phyloP scores from a whole-genome alignment of 2,888 invertebrate genomes.

The Amitus sp. region DNA sequence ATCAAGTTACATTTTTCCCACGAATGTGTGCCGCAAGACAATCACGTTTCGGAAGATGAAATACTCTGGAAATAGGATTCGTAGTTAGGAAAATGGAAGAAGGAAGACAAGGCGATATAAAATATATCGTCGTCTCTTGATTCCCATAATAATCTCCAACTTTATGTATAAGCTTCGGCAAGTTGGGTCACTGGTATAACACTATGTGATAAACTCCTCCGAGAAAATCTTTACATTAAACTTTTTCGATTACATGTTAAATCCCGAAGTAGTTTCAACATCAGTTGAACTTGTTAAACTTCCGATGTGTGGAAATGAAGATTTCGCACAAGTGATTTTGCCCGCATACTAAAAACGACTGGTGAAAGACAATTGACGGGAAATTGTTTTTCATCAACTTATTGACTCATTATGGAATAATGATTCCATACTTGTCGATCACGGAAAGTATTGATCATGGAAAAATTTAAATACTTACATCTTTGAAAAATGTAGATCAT shows the following conservation, averaged over 20 bases:
- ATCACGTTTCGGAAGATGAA: constrained; percentile 9
- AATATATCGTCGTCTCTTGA: constrained; percentile 2
- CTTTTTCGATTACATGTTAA: constrained; percentile 40
- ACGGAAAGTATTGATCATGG: too few species aligned
- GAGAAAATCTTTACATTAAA: constrained; percentile 39
- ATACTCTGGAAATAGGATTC: not conserved
- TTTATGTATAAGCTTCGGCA: constrained; percentile 19
- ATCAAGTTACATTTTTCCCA: too few species aligned
- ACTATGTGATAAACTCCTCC: constrained; percentile 31
- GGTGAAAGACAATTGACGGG: too few species aligned
- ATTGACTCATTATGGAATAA: too few species aligned
- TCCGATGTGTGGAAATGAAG: constrained; percentile 32
- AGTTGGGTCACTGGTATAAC: constrained; percentile 11
- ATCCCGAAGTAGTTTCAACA: constrained; percentile 32
- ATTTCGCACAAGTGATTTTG: constrained; percentile 13
- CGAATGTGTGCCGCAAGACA: too few species aligned
- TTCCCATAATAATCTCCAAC: constrained; percentile 17
- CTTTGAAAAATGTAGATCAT: too few species aligned
- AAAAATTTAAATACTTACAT: too few species aligned
- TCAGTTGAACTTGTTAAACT: constrained; percentile 29
- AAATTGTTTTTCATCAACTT: too few species aligned
- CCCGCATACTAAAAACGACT: too few species aligned
- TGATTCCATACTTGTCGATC: too few species aligned
- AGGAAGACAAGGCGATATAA: constrained; percentile 24
- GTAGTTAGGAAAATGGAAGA: not conserved